Evolutionary conservation across 2,888 invertebrate species (phyloP), one percentile per base, ranked within the genome.

Genomic region (Congeria kusceri): DNA sequence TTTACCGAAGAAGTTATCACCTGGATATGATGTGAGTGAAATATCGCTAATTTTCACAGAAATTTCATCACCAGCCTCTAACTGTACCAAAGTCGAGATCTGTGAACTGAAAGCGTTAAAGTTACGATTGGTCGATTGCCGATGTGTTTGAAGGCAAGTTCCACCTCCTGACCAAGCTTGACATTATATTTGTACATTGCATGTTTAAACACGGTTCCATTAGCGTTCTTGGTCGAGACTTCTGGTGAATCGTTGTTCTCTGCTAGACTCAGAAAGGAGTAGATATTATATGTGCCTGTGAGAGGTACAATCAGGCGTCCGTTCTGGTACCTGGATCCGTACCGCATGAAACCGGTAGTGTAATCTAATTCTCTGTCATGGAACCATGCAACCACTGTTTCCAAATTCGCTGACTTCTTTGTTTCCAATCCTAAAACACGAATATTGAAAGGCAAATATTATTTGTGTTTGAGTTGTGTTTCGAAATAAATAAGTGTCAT

Each of bases 1-100:
- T 25, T 20, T 69, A 9, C 69, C 69, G 32, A 69, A 69, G 44
- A 59, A 69, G 39, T 69, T 62, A 25, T 69, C 25, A 20, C 39
- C 13, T 1, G 69, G 49, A 18, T 53, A 27, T n/a, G 28, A 46
- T 23, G 53, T 23, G 15, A 61, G 32, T 29, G 69, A 29, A 13
- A 69, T 25, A 39, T 69, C 56, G 53, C 53, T 62, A 9, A 69
- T 53, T 53, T 69, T 69, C 0, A 69, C 62, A 23, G 61, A 69
- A 23, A 69, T 28, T 56, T 69, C 69, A 29, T 69, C 69, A 9
- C 69, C 69, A 15, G 69, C 69, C 20, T 61, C 61, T 18, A 69
- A 61, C 15, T 53, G 32, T 23, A 39, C 49, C 13, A 69, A 28
- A 23, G 62, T 32, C 15, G 69, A 62, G 13, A 69, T 46, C 23